Conservation (phyloP, 64 coral and sea anemone species). For the Orbicella faveolata region DNA sequence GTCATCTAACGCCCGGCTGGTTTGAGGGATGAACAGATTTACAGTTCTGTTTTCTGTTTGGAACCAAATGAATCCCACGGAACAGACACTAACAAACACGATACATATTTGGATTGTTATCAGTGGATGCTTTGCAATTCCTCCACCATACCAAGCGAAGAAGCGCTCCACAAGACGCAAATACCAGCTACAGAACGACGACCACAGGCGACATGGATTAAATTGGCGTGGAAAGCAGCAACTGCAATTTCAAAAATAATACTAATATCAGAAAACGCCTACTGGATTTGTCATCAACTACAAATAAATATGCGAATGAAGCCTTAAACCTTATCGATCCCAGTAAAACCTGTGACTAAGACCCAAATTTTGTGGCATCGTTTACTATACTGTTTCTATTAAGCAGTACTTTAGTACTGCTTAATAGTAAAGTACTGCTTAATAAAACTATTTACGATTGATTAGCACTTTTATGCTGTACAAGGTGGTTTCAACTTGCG, state of each 20-base stretch:
- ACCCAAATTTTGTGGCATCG: no score
- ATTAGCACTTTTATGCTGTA: no score
- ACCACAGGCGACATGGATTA: constrained; percentile 22
- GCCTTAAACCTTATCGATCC: no score
- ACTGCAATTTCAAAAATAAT: background rate
- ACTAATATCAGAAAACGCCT: background rate
- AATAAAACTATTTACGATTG: no score
- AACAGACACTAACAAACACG: constrained; percentile 40
- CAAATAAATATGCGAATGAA: no score
- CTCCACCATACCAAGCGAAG: constrained; percentile 59
- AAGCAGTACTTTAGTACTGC: no score
- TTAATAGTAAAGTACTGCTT: no score
- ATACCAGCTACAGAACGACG: constrained; percentile 17
- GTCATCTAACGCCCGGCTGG: constrained; percentile 78
- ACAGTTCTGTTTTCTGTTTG: constrained; percentile 74
- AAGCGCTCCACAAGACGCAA: constrained; percentile 22
- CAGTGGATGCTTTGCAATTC: constrained; percentile 44
- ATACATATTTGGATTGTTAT: constrained; percentile 45
- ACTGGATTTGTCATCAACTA: background rate
- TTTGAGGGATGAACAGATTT: constrained; percentile 79
- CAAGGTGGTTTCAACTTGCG: no score
- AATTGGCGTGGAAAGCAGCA: background rate
- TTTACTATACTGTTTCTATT: no score
- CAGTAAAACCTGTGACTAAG: no score
- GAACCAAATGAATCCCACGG: constrained; percentile 62